Evolutionary conservation across 2,888 invertebrate species (phyloP).

Genomic region (Digitonthophagus gazella): DNA sequence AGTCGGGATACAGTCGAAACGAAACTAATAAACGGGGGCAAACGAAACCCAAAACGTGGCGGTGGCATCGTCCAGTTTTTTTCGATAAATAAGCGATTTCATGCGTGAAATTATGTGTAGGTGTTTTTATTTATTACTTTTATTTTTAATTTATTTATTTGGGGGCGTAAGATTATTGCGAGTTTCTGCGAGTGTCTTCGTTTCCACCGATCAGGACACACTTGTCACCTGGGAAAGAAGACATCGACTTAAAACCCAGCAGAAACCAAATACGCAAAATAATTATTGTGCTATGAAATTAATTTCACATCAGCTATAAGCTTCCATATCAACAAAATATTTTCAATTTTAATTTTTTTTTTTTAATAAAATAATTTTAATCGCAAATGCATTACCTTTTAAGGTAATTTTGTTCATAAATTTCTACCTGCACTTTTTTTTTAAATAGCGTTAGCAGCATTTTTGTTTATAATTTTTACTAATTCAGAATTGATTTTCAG

Average conservation of each 20-base stretch:
- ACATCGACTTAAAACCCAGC: constrained; percentile 48
- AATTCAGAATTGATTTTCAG: too few species aligned
- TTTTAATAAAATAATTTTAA: not conserved
- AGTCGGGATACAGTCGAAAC: not conserved
- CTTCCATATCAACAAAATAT: not conserved
- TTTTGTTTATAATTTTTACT: too few species aligned
- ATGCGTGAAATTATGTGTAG: constrained; percentile 17
- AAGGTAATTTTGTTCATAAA: too few species aligned
- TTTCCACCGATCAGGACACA: constrained; percentile 76
- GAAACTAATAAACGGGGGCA: constrained; percentile 1
- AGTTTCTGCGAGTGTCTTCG: constrained; percentile 57
- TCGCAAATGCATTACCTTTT: too few species aligned
- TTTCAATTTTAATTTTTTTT: not conserved
- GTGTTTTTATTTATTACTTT: constrained; percentile 19
- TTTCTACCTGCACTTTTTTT: too few species aligned
- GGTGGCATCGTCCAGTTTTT: constrained; percentile 5
- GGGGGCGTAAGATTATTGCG: constrained; percentile 32
- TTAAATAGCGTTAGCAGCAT: too few species aligned
- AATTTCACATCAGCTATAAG: not conserved
- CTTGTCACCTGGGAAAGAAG: constrained; percentile 77
- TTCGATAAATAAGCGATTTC: constrained; percentile 15
- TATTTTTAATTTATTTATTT: not conserved
- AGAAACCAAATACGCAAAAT: not conserved
- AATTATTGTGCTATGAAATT: not conserved
- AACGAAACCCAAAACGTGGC: not conserved